Evolutionary conservation across 2,113 vertebrate species (phyloP), one percentile per base, ranked within the genome.

Genomic region (Melierax canorus): DNA sequence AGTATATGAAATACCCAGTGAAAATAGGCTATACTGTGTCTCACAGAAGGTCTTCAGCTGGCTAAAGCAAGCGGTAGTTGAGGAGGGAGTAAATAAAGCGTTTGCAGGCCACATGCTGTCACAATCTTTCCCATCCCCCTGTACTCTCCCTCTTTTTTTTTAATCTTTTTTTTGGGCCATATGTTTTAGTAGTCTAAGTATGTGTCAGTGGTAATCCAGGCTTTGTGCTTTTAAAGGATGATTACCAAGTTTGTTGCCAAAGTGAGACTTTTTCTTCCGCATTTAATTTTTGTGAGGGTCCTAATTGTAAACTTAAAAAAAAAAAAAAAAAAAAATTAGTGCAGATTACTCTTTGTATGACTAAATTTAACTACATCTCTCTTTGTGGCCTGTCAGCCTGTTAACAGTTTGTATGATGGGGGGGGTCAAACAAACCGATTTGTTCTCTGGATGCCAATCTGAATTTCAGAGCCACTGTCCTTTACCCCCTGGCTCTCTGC

Each of bases 371-470:
- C 78, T 56, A 30, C 41, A 41, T 82, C 45, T 91, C 72, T 73
- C 38, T 66, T 82, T 69, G 68, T 13, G 17, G 48, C 69, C 63
- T 80, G 43, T 88, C 1, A 7, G 43, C 39, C 90, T 74, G 90
- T 95, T 79, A 79, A 53, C 13, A 56, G 39, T 94, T 95, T 93
- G 58, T 88, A 5, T 92, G 68, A 68, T 43, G 13, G 7, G 15
- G 15, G 67, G 59, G 39, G 58, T 91, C 83, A 96, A 66, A 91
- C 85, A 95, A 97, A 98, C 93, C 63, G 55, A 92, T 98, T 98
- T 94, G 83, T 93, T 97, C 73, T 89, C 90, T 83, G 59, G 92
- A 88, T 98, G 75, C 92, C 98, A 96, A 97, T 98, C 95, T 97
- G 95, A 97, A 97, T 97, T 98, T 97, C 90, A 94, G 92, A 97